Percentiles rank a stretch among this genome's conserved stretches.
Evolutionary conservation across 1,140 invertebrate species (phyloP).

Genomic region (Drosophila pseudoananassae): DNA sequence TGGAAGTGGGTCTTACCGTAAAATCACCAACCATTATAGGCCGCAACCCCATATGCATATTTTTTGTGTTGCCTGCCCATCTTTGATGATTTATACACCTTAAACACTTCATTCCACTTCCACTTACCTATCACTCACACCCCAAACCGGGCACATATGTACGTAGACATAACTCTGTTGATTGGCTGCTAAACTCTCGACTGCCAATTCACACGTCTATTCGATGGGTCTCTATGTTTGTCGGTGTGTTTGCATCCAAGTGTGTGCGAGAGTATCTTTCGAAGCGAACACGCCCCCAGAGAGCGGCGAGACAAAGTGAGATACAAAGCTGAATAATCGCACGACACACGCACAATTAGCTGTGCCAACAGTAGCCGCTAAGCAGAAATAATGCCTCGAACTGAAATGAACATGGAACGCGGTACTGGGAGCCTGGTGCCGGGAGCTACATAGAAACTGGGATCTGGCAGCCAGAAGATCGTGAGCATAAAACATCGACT

Average conservation of each 20-base stretch:
- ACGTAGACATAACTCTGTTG: conserved; percentile 40
- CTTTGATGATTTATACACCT: conserved; percentile 32
- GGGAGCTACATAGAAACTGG: not conserved
- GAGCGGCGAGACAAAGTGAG: conserved; percentile 69
- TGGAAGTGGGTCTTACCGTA: conserved; percentile 4
- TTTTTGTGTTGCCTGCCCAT: conserved; percentile 5
- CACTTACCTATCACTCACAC: conserved; percentile 24
- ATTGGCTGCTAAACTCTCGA: conserved; percentile 51
- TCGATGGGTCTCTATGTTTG: conserved; percentile 17
- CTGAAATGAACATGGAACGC: conserved; percentile 44
- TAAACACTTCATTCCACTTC: conserved; percentile 39
- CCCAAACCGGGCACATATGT: conserved; percentile 6
- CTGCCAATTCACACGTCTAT: conserved; percentile 57
- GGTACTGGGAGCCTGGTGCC: not conserved
- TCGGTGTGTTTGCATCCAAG: conserved; percentile 14
- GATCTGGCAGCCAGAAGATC: conserved; percentile 3
- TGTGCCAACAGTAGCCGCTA: conserved; percentile 32
- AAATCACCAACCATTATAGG: conserved; percentile 23
- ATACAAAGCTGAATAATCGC: conserved; percentile 67
- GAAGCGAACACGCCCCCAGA: conserved; percentile 70
- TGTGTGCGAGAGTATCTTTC: conserved; percentile 37
- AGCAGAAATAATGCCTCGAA: conserved; percentile 45
- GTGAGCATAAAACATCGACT: conserved; percentile 30
- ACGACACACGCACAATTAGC: conserved; percentile 70
- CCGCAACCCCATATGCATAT: conserved; percentile 24